phyloP scores from a whole-genome alignment of 2,113 vertebrate genomes.

The Hepsetus odoe region DNA sequence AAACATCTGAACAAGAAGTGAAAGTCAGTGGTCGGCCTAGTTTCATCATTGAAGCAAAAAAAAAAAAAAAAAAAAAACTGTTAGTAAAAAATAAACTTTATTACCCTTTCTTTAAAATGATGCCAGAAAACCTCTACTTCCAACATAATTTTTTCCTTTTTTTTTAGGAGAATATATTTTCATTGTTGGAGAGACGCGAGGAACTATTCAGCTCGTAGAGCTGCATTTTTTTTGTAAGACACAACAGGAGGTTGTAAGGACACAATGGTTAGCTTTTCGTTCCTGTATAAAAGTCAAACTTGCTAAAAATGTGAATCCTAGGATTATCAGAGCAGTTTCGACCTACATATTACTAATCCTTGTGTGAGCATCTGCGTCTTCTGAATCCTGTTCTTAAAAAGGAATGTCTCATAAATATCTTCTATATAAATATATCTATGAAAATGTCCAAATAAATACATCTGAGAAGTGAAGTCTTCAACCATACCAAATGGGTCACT shows the following conservation, averaged over 20 bases:
- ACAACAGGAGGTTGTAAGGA: background rate
- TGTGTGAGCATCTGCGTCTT: background rate
- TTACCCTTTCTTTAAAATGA: too few relatives aligned
- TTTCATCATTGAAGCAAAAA: background rate
- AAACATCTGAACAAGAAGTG: background rate
- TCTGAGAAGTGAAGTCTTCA: constrained; percentile 53
- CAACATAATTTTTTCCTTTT: background rate
- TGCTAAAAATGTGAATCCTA: background rate
- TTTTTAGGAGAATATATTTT: background rate
- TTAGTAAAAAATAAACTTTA: too few relatives aligned
- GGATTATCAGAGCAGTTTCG: background rate
- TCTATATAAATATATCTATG: constrained; percentile 55
- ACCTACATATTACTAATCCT: background rate
- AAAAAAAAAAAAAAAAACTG: background rate
- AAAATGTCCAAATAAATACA: constrained; percentile 72
- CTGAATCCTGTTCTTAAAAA: constrained; percentile 60
- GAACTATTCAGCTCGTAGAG: background rate
- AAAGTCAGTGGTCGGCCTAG: too few relatives aligned
- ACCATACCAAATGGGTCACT: constrained; percentile 35
- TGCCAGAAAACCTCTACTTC: too few relatives aligned
- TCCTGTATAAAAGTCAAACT: constrained; percentile 15
- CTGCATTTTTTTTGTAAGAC: constrained; percentile 1
- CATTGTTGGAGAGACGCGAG: background rate
- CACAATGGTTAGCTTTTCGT: background rate
- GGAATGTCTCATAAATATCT: constrained; percentile 80